Evolutionary conservation across 1,140 invertebrate genomes (phyloP).

Genomic region (Glomeris maerens): DNA sequence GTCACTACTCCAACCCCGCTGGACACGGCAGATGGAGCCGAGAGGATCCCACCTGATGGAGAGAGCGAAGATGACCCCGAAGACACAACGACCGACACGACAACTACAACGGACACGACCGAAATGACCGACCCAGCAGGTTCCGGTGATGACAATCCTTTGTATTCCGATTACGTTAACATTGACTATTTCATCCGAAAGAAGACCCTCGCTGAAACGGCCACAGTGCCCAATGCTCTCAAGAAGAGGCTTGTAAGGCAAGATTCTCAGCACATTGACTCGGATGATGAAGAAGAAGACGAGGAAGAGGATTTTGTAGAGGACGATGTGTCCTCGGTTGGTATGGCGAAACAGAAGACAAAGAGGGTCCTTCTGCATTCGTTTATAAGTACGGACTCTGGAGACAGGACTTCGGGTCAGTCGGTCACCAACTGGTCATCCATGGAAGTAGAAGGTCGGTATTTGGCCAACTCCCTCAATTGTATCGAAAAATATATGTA

Average conservation of each 20-base stretch:
- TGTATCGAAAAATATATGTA: not conserved
- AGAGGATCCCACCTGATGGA: too few relatives aligned
- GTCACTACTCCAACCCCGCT: too few relatives aligned
- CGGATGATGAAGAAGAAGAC: constrained; percentile 13
- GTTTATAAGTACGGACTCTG: not conserved
- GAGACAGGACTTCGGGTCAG: not conserved
- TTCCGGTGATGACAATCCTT: constrained; percentile 16
- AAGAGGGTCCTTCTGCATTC: not conserved
- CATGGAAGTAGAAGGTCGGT: constrained; percentile 22
- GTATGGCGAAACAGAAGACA: not conserved
- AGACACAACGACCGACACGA: too few relatives aligned
- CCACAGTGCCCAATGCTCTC: constrained; percentile 1
- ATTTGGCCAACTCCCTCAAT: constrained; percentile 19
- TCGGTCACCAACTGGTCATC: constrained; percentile 1
- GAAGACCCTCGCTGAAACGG: too few relatives aligned
- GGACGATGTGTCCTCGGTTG: not conserved
- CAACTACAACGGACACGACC: too few relatives aligned
- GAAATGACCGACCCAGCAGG: too few relatives aligned
- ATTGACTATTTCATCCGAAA: constrained; percentile 21
- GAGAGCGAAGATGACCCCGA: too few relatives aligned
- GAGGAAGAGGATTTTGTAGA: constrained; percentile 13
- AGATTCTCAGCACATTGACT: constrained; percentile 6
- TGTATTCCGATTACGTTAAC: constrained; percentile 35
- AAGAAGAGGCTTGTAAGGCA: not conserved
- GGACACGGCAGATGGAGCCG: too few relatives aligned